A percentile compares a stretch with the other conserved stretches of the same genome.
Evolutionary conservation across 2,888 invertebrate species (phyloP).

Genomic region (Drosophila paucipuncta): DNA sequence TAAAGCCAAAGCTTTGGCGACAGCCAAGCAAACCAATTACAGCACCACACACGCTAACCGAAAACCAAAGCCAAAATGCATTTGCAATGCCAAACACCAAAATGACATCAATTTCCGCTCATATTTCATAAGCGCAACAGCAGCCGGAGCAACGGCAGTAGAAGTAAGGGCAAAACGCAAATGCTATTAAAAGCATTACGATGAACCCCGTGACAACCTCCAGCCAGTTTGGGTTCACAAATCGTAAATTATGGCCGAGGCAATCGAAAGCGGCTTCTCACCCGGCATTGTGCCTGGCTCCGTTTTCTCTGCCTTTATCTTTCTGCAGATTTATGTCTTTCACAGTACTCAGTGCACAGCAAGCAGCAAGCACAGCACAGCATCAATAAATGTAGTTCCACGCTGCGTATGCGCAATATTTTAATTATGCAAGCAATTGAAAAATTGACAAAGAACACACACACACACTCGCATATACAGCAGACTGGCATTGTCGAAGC

Average conservation of each 20-base stretch:
- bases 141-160: slow-evolving; percentile 2
- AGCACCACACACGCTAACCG: slow-evolving; percentile 8
- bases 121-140: slow-evolving; percentile 57
- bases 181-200: slow-evolving; percentile 62
- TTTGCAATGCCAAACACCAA: slow-evolving; percentile 53
- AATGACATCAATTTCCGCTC: slow-evolving; percentile 62
- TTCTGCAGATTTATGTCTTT: slow-evolving; percentile 61
- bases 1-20: slow-evolving; percentile 50
- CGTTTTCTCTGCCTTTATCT: slow-evolving; percentile 34
- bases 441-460: slow-evolving; percentile 47
- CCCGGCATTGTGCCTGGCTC: slow-evolving; percentile 23
- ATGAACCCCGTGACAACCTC: slow-evolving; percentile 56
- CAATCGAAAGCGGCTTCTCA: slow-evolving; percentile 53
- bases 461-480: background rate
- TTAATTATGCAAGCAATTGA: slow-evolving; percentile 69
- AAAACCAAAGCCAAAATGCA: slow-evolving; percentile 39
- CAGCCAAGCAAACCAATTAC: slow-evolving; percentile 59
- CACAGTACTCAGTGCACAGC: slow-evolving; percentile 29
- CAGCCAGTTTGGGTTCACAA: slow-evolving; percentile 28
- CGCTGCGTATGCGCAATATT: slow-evolving; percentile 67
- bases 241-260: slow-evolving; percentile 59
- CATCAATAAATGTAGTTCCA: slow-evolving; percentile 63
- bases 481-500: slow-evolving; percentile 20
- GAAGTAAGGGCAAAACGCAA: slow-evolving; percentile 39
- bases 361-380: slow-evolving; percentile 27